Evolutionary conservation across 2,888 invertebrate species (phyloP).

Genomic region (Lepetodrilus schrolli): DNA sequence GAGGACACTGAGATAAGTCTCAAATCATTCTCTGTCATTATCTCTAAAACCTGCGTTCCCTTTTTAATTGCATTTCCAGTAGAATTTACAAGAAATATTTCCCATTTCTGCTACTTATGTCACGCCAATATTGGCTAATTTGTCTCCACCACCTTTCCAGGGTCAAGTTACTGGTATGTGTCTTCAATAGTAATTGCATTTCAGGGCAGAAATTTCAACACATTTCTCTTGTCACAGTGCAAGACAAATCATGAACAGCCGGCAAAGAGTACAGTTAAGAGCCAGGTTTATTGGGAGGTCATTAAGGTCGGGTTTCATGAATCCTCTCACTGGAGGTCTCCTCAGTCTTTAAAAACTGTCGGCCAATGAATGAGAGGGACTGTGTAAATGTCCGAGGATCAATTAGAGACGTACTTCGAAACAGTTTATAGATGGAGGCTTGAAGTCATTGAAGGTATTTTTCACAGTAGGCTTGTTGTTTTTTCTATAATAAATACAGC

Average conservation of each 20-base stretch:
- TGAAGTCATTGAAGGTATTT: no score
- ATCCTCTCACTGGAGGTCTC: background rate
- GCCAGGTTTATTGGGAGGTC: conserved; percentile 11
- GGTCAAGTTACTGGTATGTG: conserved; percentile 9
- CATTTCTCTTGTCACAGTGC: conserved; percentile 21
- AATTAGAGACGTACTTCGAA: no score
- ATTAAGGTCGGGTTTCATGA: conserved; percentile 18
- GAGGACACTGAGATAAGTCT: no score
- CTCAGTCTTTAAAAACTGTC: no score
- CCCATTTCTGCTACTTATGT: conserved; percentile 6
- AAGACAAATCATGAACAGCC: conserved; percentile 12
- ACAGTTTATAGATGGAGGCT: no score
- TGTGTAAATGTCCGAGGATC: no score
- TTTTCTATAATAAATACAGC: no score
- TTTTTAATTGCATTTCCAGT: background rate
- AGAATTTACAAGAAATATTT: conserved; percentile 15
- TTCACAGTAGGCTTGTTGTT: no score
- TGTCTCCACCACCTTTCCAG: background rate
- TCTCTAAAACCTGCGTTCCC: no score
- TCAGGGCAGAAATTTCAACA: conserved; percentile 21
- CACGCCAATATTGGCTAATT: conserved; percentile 13
- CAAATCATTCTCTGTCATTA: no score
- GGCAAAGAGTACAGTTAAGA: background rate
- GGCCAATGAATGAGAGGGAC: no score
- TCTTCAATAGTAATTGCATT: conserved; percentile 12